Conservation (phyloP, 2,113 vertebrate genomes). For the Acanthisitta chloris region DNA sequence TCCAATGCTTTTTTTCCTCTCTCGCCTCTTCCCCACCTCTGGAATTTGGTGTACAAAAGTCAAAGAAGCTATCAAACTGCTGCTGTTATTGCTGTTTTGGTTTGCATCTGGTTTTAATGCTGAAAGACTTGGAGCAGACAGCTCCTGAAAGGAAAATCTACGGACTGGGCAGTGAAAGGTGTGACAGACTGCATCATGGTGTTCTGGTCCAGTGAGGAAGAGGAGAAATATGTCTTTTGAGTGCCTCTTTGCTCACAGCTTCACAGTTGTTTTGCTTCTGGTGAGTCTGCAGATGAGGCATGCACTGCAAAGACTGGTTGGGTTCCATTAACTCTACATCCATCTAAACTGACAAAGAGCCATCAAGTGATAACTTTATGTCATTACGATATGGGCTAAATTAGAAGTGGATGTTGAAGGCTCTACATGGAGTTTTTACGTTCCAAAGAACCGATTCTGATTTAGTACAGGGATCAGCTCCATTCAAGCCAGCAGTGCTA, state of each 20-base stretch:
- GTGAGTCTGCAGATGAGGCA: not conserved
- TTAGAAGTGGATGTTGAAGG: not conserved
- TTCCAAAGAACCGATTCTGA: not conserved
- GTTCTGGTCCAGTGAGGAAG: not conserved
- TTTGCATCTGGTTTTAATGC: slow-evolving; percentile 24
- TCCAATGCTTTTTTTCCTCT: not conserved
- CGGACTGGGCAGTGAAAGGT: not conserved
- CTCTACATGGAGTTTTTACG: not conserved
- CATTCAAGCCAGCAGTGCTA: not conserved
- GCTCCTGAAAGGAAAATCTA: not conserved
- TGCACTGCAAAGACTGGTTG: accelerated
- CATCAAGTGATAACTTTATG: slow-evolving; percentile 39
- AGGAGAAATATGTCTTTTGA: not conserved
- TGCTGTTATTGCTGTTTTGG: not conserved
- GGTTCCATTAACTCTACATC: not conserved
- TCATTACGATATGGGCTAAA: not conserved
- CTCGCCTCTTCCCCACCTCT: not conserved
- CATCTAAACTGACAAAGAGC: slow-evolving; percentile 3
- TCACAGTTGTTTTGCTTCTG: not conserved
- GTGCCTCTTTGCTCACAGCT: not conserved
- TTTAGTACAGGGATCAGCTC: not conserved
- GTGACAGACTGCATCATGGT: not conserved
- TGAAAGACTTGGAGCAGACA: not conserved
- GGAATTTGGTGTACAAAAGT: slow-evolving; percentile 34
- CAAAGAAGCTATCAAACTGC: slow-evolving; percentile 21